These are phyloP conservation scores for Eristalis intricaria DNA, from an alignment of 2,888 invertebrate species.

Conservation along the genomic window DNA sequence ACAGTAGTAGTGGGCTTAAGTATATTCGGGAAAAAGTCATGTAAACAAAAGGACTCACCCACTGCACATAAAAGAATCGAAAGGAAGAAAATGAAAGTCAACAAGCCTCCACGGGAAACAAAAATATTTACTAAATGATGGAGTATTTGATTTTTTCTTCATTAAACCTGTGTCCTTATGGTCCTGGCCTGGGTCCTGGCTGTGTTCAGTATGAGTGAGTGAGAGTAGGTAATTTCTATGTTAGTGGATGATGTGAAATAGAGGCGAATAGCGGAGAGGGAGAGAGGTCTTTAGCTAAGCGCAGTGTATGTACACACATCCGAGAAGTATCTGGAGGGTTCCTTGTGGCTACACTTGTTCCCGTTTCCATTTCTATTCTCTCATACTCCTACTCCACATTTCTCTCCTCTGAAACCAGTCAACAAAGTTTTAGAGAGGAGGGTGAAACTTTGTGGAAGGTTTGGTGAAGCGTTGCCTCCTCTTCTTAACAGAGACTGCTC, in stretches of 20 bases:
- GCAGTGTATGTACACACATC: constrained; percentile 62
- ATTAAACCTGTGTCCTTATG: constrained; percentile 67
- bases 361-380: constrained; percentile 66
- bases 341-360: constrained; percentile 69
- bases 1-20: constrained; percentile 33
- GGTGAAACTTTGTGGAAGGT: constrained; percentile 46
- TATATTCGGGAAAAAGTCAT: constrained; percentile 46
- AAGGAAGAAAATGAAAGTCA: constrained; percentile 59
- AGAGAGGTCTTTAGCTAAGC: constrained; percentile 45
- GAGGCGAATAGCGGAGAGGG: neutral
- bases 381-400: neutral
- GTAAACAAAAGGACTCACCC: constrained; percentile 44
- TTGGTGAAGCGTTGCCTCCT: constrained; percentile 42
- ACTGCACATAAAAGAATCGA: constrained; percentile 32
- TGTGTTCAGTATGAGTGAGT: neutral
- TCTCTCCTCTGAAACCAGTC: constrained; percentile 20
- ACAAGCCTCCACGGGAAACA: constrained; percentile 67
- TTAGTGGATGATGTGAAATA: constrained; percentile 36
- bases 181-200: neutral
- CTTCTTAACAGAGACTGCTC: constrained; percentile 1
- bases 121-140: constrained; percentile 70
- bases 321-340: constrained; percentile 59
- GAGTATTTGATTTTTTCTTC: constrained; percentile 70
- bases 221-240: constrained; percentile 47
- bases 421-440: constrained; percentile 50